These are phyloP conservation scores for Gila orcuttii DNA, from an alignment of 2,113 vertebrate genomes.

Conservation along the genomic window DNA sequence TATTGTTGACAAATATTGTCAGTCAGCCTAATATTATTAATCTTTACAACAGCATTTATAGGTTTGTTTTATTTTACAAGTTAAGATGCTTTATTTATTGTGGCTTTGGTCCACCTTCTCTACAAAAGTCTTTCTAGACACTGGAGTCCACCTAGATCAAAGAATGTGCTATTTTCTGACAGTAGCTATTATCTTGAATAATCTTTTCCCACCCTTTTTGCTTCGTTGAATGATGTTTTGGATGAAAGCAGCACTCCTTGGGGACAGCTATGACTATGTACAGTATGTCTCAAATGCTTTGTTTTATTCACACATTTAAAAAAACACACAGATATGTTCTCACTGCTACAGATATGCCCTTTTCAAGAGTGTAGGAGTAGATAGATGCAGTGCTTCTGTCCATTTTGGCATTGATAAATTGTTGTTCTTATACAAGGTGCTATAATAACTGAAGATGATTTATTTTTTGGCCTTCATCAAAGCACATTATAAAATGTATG, in stretches of 20 bases:
- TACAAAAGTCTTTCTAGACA: neutral
- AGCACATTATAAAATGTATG: neutral
- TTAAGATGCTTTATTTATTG: neutral
- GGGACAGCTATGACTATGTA: neutral
- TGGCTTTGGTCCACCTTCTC: neutral
- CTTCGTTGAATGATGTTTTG: neutral
- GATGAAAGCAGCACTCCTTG: neutral
- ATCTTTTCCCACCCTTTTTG: neutral
- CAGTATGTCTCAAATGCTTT: neutral
- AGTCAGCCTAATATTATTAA: neutral
- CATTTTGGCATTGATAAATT: neutral
- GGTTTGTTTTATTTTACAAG: neutral
- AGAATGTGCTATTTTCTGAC: slow-evolving; percentile 3
- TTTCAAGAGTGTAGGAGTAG: neutral
- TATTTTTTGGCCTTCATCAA: slow-evolving; percentile 7
- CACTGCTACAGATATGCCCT: slow-evolving; percentile 6
- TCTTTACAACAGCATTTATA: neutral
- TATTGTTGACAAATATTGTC: neutral
- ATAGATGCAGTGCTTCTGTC: neutral
- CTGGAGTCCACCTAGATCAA: neutral
- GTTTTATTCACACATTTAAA: neutral
- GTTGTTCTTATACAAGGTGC: neutral
- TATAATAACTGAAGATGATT: neutral
- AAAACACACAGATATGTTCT: slow-evolving; percentile 31
- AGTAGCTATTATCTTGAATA: neutral